Conservation (phyloP, 2,888 invertebrate genomes). For the Drosophila emarginata region DNA sequence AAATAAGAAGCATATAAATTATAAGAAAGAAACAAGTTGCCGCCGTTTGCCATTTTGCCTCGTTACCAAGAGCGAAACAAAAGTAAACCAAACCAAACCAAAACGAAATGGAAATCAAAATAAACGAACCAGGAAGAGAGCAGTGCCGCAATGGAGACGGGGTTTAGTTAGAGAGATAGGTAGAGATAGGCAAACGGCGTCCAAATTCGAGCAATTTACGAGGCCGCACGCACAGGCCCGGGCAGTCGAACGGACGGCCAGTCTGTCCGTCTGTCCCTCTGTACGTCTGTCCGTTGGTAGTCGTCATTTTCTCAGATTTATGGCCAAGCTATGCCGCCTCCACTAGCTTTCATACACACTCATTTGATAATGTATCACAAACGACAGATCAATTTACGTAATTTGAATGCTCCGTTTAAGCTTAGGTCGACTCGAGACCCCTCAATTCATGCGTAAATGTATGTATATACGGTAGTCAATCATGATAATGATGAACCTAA, state of each 20-base stretch:
- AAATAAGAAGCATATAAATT: constrained; percentile 71
- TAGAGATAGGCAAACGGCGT: neutral
- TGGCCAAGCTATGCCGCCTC: neutral
- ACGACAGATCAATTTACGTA: constrained; percentile 65
- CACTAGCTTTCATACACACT: neutral
- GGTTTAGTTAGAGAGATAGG: neutral
- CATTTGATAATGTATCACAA: constrained; percentile 48
- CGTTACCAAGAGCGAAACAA: constrained; percentile 38
- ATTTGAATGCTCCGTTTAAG: constrained; percentile 57
- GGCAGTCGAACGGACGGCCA: neutral
- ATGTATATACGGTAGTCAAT: constrained; percentile 20
- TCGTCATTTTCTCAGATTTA: neutral
- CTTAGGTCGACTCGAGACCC: constrained; percentile 23
- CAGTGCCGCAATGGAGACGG: neutral
- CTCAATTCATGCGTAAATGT: constrained; percentile 20
- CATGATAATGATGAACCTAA: constrained; percentile 36
- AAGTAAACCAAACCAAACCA: constrained; percentile 18
- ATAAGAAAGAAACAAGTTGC: constrained; percentile 65
- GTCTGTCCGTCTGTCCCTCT: neutral
- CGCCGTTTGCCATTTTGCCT: constrained; percentile 40
- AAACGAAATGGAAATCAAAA: constrained; percentile 60
- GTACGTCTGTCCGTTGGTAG: neutral
- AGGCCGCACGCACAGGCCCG: constrained; percentile 9
- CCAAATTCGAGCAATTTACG: constrained; percentile 11
- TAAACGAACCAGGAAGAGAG: constrained; percentile 45